A percentile compares a stretch with the other conserved stretches of the same genome.
Evolutionary conservation across 1,140 invertebrate genomes (phyloP).

Genomic region (Alviniconcha marisindica): DNA sequence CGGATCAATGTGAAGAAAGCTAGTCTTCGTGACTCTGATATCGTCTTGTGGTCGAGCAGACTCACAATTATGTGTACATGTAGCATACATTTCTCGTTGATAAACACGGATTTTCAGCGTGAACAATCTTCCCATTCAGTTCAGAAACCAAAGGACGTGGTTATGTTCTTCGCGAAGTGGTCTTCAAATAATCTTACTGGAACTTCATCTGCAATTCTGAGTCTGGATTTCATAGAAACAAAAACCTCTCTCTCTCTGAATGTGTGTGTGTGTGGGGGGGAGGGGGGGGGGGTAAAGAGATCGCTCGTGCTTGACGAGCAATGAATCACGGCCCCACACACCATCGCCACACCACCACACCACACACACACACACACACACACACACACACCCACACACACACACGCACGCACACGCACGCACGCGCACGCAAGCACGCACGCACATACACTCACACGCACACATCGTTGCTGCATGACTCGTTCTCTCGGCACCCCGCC

Average conservation of each 20-base stretch:
- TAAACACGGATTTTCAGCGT: no score
- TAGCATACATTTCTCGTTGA: no score
- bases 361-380: background rate
- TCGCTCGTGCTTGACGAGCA: no score
- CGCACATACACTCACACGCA: background rate
- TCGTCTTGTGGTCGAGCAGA: no score
- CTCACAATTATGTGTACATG: no score
- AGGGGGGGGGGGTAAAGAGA: no score
- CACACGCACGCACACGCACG: background rate
- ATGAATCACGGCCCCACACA: background rate
- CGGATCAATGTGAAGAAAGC: no score
- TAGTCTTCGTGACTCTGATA: no score
- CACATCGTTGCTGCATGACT: background rate
- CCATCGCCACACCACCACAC: background rate
- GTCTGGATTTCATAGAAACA: background rate
- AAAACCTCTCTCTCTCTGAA: background rate
- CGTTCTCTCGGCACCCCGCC: background rate
- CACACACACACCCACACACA: background rate
- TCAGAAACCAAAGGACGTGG: background rate
- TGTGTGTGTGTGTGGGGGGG: no score
- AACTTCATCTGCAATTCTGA: background rate
- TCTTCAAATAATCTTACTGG: background rate
- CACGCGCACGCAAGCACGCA: background rate
- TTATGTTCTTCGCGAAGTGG: background rate
- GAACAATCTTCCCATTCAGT: no score